These are phyloP conservation scores for Drosophila suboccidentalis DNA, from an alignment of 2,888 invertebrate species.

Conservation along the genomic window DNA sequence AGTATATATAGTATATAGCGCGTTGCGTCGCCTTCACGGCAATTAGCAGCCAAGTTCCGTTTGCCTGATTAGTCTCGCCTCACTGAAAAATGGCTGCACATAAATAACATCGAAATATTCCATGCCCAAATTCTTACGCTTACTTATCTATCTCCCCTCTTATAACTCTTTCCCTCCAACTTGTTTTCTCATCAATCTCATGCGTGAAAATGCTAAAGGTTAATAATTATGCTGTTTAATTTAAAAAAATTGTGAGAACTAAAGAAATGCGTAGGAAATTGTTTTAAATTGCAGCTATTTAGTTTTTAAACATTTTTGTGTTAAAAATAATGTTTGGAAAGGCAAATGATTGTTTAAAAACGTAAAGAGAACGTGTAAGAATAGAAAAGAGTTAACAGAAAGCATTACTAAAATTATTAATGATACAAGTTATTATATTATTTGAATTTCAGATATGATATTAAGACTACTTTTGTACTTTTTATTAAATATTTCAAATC, in stretches of 20 bases:
- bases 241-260: constrained; percentile 29
- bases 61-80: constrained; percentile 74
- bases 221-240: constrained; percentile 71
- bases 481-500: too few species aligned
- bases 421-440: neutral
- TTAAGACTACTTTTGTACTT: too few species aligned
- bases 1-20: constrained; percentile 18
- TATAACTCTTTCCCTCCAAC: neutral
- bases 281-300: constrained; percentile 45
- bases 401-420: neutral
- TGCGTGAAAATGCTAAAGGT: constrained; percentile 79
- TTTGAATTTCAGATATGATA: too few species aligned
- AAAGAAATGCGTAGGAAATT: constrained; percentile 18
- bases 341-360: constrained; percentile 2
- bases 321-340: constrained; percentile 3
- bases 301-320: constrained; percentile 24
- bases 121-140: neutral
- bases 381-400: neutral
- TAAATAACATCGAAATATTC: constrained; percentile 61
- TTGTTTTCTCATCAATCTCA: constrained; percentile 61
- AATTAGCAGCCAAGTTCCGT: constrained; percentile 67
- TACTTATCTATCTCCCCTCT: neutral
- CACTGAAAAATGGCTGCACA: constrained; percentile 73
- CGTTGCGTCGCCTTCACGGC: constrained; percentile 75
- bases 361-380: neutral